Conservation (phyloP, 2,113 vertebrate genomes). For the Choloepus hoffmanni region DNA sequence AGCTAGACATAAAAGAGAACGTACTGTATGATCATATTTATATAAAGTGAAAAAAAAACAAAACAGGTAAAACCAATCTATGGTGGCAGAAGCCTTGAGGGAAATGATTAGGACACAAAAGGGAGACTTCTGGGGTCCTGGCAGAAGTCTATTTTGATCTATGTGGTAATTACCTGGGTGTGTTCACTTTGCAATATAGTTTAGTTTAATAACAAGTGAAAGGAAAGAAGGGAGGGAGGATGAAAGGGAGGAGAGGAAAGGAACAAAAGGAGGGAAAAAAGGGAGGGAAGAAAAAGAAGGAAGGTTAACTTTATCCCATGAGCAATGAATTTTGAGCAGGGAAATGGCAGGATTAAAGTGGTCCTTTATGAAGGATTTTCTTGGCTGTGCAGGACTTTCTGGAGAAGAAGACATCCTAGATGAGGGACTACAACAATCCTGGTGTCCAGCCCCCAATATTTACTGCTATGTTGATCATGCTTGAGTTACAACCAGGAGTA, state of each 20-base stretch:
- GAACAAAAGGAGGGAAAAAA: background rate
- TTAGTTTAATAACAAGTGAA: background rate
- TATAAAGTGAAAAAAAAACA: background rate
- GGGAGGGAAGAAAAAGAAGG: background rate
- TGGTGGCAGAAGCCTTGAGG: background rate
- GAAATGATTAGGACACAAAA: background rate
- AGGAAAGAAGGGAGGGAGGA: background rate
- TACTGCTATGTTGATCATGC: background rate
- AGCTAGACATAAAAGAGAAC: background rate
- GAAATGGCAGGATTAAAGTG: background rate
- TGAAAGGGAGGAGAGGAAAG: background rate
- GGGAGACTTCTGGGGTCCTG: background rate
- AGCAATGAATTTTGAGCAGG: background rate
- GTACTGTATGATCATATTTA: background rate
- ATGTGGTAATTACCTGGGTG: background rate
- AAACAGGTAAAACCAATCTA: background rate
- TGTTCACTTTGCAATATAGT: background rate
- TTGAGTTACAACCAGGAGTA: background rate
- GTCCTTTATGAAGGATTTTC: conserved; percentile 22
- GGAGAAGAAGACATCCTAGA: background rate
- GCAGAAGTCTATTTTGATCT: background rate
- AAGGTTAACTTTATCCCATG: background rate
- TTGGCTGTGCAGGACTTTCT: background rate
- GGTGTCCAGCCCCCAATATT: background rate
- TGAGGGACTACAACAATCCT: background rate